Evolutionary conservation across 2,888 invertebrate species (phyloP).

Genomic region (Heliconius sara): DNA sequence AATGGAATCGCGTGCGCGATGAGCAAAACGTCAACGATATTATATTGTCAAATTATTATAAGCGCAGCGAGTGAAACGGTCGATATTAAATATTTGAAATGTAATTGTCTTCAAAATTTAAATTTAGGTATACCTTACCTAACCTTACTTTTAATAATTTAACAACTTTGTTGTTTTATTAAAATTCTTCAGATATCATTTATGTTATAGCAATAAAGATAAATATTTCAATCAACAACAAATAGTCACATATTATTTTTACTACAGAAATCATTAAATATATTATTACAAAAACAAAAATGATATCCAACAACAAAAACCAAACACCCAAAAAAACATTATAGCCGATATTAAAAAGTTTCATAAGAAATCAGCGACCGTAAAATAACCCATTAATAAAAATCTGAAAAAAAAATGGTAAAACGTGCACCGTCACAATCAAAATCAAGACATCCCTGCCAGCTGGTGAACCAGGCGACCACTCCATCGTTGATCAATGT

Average conservation of each 20-base stretch:
- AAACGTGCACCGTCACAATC: conserved; percentile 45
- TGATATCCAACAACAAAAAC: not conserved
- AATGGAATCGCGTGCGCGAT: conserved; percentile 35
- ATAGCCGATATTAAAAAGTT: conserved; percentile 5
- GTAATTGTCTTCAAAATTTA: not conserved
- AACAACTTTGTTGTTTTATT: too few species aligned
- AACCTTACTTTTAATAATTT: too few species aligned
- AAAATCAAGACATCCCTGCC: conserved; percentile 44
- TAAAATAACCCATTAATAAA: conserved; percentile 26
- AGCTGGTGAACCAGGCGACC: conserved; percentile 50
- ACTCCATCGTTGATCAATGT: conserved; percentile 77
- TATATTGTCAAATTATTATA: conserved; percentile 19
- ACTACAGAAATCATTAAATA: not conserved
- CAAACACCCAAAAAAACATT: not conserved
- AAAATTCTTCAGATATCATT: too few species aligned
- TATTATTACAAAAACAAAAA: not conserved
- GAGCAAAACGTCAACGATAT: conserved; percentile 26
- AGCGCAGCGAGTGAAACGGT: not conserved
- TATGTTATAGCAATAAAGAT: not conserved
- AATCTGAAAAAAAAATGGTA: conserved; percentile 21
- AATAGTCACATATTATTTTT: not conserved
- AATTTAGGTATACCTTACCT: too few species aligned
- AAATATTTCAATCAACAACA: not conserved
- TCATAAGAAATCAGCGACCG: conserved; percentile 4
- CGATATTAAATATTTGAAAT: not conserved